Evolutionary conservation across 2,888 invertebrate genomes (phyloP).

Genomic region (Halictus quadricinctus): DNA sequence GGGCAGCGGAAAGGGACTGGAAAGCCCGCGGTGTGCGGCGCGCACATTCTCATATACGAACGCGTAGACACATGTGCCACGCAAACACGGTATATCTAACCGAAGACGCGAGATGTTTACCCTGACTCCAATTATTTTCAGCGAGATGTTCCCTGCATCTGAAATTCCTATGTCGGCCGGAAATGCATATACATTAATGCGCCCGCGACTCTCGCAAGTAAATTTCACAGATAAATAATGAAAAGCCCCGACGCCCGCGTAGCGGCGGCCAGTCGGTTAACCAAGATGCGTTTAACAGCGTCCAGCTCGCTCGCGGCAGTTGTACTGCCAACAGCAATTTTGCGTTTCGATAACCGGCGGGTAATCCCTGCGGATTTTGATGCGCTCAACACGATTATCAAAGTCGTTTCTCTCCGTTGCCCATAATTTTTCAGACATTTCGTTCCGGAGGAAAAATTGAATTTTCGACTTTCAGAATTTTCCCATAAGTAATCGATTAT

Average conservation of each 20-base stretch:
- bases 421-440: neutral
- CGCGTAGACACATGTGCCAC: slow-evolving; percentile 17
- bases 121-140: slow-evolving; percentile 50
- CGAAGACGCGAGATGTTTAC: slow-evolving; percentile 46
- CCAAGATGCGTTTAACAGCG: slow-evolving; percentile 8
- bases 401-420: neutral
- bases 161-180: slow-evolving; percentile 27
- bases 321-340: neutral
- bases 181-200: slow-evolving; percentile 28
- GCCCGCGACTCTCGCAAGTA: neutral
- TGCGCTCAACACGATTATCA: neutral
- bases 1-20: slow-evolving; percentile 35
- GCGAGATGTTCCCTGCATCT: slow-evolving; percentile 25
- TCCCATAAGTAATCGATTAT: too few species aligned
- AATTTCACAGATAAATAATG: slow-evolving; percentile 31
- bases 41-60: slow-evolving; percentile 3
- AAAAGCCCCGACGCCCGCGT: neutral
- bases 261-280: neutral
- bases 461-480: too few species aligned
- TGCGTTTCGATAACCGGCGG: neutral
- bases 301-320: neutral
- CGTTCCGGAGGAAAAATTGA: neutral
- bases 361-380: neutral
- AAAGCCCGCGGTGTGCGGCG: neutral
- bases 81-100: slow-evolving; percentile 41